phyloP scores from a whole-genome alignment of 2,113 vertebrate species.

The Lonchura striata region DNA sequence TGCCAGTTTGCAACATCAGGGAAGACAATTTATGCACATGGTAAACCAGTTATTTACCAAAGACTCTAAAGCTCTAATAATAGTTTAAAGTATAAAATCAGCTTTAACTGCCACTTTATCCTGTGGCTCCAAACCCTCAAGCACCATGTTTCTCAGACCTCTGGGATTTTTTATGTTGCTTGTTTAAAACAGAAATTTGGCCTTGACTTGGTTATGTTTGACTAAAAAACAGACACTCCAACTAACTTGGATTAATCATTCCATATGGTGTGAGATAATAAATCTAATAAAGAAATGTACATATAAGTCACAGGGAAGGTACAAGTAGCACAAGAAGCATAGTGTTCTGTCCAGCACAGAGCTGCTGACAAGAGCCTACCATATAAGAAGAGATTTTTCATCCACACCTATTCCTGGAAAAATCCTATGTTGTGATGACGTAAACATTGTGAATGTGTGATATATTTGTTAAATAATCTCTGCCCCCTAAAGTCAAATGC shows the following conservation, averaged over 20 bases:
- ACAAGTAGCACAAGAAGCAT: not conserved
- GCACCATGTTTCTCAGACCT: not conserved
- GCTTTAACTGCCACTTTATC: not conserved
- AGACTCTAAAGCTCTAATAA: not conserved
- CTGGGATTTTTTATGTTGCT: not conserved
- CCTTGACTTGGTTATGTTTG: not conserved
- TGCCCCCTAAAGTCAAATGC: not conserved
- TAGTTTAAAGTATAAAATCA: not conserved
- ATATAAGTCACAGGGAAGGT: not conserved
- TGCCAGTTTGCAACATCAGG: not conserved
- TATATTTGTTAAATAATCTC: not conserved
- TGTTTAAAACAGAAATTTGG: not conserved
- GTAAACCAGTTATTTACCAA: not conserved
- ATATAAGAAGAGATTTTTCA: not conserved
- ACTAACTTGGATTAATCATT: not conserved
- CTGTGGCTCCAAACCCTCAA: not conserved
- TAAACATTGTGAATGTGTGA: not conserved
- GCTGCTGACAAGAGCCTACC: not conserved
- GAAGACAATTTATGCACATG: not conserved
- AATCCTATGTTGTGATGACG: rapidly evolving
- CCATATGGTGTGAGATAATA: not conserved
- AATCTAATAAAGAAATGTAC: not conserved
- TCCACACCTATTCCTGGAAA: not conserved
- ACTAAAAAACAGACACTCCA: not conserved
- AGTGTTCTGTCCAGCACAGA: not conserved